phyloP scores from a whole-genome alignment of 2,113 vertebrate species.

The Rhinolophus sinicus region DNA sequence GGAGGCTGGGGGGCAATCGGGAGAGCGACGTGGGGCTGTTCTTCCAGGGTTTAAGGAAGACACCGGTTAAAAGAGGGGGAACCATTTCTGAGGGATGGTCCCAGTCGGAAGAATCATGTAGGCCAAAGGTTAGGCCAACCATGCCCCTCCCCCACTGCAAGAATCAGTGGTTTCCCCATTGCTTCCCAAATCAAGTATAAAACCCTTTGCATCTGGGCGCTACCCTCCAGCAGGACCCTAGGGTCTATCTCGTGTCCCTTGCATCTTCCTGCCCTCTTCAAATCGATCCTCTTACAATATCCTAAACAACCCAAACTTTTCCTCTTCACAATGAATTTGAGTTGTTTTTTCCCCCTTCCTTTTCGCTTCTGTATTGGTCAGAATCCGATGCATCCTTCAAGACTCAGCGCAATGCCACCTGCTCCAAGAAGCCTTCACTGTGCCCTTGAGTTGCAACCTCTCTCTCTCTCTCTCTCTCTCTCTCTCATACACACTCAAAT shows the following conservation, averaged over 20 bases:
- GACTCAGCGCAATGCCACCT: neutral
- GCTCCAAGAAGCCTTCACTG: neutral
- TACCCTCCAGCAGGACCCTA: neutral
- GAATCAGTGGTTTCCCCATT: neutral
- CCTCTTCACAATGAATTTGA: neutral
- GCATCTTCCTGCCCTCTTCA: neutral
- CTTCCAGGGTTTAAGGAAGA: neutral
- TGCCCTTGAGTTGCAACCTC: neutral
- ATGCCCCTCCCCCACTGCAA: neutral
- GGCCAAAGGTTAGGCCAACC: neutral
- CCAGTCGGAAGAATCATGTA: neutral
- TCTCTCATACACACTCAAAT: neutral
- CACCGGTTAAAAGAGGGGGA: neutral
- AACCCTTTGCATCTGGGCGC: neutral
- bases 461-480: neutral
- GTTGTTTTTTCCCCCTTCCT: neutral
- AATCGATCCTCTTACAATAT: neutral
- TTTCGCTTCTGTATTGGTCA: neutral
- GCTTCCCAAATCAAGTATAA: neutral
- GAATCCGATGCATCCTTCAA: neutral
- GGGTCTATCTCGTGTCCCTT: neutral
- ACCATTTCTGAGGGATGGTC: neutral
- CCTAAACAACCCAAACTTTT: neutral
- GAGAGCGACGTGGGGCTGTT: neutral
- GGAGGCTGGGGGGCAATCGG: accelerated